Evolutionary conservation across 2,888 invertebrate genomes (phyloP), one percentile per base, ranked within the genome.

Genomic region (Nemotelus nigrinus): DNA sequence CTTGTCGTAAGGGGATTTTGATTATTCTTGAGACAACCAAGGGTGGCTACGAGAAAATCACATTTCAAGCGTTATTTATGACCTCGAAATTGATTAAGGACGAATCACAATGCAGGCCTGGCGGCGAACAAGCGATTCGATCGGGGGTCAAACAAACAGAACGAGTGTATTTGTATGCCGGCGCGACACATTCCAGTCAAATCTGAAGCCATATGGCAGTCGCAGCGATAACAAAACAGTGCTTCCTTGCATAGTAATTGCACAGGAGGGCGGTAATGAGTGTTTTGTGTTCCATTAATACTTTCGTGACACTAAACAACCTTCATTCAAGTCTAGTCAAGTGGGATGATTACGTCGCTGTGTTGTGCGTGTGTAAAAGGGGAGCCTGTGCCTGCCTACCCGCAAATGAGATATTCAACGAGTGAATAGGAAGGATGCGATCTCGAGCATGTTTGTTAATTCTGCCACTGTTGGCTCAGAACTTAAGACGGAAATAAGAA

Each of bases 61-160:
- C 74, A 74, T 74, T 74, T 74, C 63, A 63, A 48, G 74, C 60
- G 63, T 74, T 74, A 74, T 74, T 74, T 74, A 74, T 74, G 74
- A 74, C 74, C 74, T 41, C 60, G 50, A 74, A 74, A 74, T 74
- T 74, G 74, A 74, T 74, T 74, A 74, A 74, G 74, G 74, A 74
- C 47, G 74, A 74, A 60, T 74, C 74, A 74, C 74, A 74, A 74
- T 74, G 74, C 74, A 74, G 50, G 41, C 47, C 41, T 47, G 25
- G 25, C 7, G 50, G 60, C 60, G 41, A 25, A 6, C 68, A 68
- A 68, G 45, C 41, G 70, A 53, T 70, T 70, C 70, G 70, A 70
- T 70, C 70, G 55, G 70, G 70, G 70, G 70, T 70, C 70, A 70
- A 53, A 47, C 43, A 60, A 72, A 57, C 72, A 60, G 45, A 60